A percentile compares a stretch with the other conserved stretches of the same genome.
Conservation (phyloP, 2,888 invertebrate genomes). For the Idaea straminata region DNA sequence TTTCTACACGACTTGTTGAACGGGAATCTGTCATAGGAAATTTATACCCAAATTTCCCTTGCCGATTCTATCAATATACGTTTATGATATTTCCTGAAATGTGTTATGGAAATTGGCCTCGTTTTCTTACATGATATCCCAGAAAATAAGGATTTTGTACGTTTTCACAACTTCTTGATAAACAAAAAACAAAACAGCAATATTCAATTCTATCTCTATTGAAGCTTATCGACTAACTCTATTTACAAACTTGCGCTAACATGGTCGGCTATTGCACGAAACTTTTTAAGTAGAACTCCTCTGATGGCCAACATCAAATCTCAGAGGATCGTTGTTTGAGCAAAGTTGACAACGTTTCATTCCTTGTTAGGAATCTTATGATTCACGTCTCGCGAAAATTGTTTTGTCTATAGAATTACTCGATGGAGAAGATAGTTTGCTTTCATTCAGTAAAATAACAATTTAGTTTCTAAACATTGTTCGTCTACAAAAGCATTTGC, state of each 20-base stretch:
- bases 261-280: not conserved
- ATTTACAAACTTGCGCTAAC: slow-evolving; percentile 2
- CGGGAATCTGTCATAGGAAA: slow-evolving; percentile 8
- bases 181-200: not conserved
- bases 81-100: not conserved
- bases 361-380: slow-evolving; percentile 20
- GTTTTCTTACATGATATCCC: not conserved
- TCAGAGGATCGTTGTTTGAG: slow-evolving; percentile 27
- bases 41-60: slow-evolving; percentile 11
- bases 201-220: not conserved
- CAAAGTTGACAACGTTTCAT: slow-evolving; percentile 27
- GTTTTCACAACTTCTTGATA: not conserved
- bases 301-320: slow-evolving; percentile 17
- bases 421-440: not conserved
- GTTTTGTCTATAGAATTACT: not conserved
- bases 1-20: slow-evolving; percentile 12
- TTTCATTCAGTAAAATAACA: not conserved
- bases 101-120: not conserved
- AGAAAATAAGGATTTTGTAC: not conserved
- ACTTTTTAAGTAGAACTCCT: slow-evolving; percentile 6
- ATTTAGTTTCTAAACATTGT: not conserved
- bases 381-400: not conserved
- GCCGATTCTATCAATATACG: not conserved
- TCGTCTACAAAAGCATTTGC: not conserved
- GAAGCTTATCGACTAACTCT: slow-evolving; percentile 10